These are phyloP conservation scores for Notothenia coriiceps DNA, from an alignment of 2,113 vertebrate species.

Conservation along the genomic window DNA sequence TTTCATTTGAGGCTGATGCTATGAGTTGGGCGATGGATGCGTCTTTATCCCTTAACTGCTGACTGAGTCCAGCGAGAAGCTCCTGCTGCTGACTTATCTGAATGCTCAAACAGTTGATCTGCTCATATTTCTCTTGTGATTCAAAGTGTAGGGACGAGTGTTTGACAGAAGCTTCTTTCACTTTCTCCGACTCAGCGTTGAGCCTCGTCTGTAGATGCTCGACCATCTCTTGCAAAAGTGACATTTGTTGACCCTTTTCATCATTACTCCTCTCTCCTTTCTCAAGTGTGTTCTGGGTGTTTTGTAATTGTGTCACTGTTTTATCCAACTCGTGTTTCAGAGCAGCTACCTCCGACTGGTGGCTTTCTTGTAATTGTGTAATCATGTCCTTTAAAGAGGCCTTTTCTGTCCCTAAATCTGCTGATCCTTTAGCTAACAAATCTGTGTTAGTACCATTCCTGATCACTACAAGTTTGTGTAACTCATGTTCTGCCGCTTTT, in stretches of 20 bases:
- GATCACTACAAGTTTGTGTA: constrained; percentile 59
- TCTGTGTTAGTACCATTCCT: constrained; percentile 51
- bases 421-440: constrained; percentile 31
- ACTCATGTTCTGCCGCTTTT: constrained; percentile 78
- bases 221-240: constrained; percentile 73
- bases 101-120: constrained; percentile 76
- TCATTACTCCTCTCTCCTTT: constrained; percentile 67
- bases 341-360: constrained; percentile 64
- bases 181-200: constrained; percentile 56
- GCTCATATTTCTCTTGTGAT: constrained; percentile 78
- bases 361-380: constrained; percentile 56
- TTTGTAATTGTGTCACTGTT: constrained; percentile 49
- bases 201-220: constrained; percentile 70
- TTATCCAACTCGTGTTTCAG: constrained; percentile 70
- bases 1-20: constrained; percentile 86
- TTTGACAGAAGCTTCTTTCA: constrained; percentile 66
- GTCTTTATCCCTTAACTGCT: constrained; percentile 88
- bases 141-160: constrained; percentile 66
- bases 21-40: constrained; percentile 84
- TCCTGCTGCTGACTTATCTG: constrained; percentile 89
- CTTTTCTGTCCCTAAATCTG: constrained; percentile 51
- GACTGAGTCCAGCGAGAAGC: constrained; percentile 84
- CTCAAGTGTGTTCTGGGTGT: constrained; percentile 64
- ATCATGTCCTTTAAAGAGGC: constrained; percentile 64
- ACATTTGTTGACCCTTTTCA: constrained; percentile 63